These are phyloP conservation scores for Aplodontia rufa DNA, from an alignment of 2,113 vertebrate species.

Conservation along the genomic window DNA sequence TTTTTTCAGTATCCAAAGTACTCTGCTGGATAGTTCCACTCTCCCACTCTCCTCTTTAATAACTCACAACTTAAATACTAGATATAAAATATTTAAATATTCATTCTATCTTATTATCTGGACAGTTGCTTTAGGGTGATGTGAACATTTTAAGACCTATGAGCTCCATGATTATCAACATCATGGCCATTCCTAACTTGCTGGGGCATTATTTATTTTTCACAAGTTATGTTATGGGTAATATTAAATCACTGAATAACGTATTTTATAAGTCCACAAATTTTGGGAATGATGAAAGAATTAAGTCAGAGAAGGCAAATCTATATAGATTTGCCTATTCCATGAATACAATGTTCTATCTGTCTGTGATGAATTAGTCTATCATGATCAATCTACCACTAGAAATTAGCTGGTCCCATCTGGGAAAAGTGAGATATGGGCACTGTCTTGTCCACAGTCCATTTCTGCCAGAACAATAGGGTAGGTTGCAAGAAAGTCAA, in stretches of 20 bases:
- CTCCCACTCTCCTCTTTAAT: background rate
- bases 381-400: background rate
- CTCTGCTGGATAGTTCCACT: too few species aligned
- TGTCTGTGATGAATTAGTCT: background rate
- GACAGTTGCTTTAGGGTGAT: background rate
- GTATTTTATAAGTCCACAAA: background rate
- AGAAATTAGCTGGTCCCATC: background rate
- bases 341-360: fast-evolving
- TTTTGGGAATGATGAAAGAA: background rate
- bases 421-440: background rate
- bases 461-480: too few species aligned
- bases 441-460: background rate
- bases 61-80: background rate
- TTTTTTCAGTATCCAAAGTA: too few species aligned
- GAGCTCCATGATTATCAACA: background rate
- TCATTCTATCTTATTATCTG: background rate
- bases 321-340: background rate
- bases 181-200: background rate
- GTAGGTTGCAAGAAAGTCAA: too few species aligned
- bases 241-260: background rate
- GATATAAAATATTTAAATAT: background rate
- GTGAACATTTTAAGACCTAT: background rate
- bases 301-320: background rate
- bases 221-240: background rate
- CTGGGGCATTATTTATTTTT: background rate